phyloP scores from a whole-genome alignment of 1,140 invertebrate genomes.

The Notospermus geniculatus region DNA sequence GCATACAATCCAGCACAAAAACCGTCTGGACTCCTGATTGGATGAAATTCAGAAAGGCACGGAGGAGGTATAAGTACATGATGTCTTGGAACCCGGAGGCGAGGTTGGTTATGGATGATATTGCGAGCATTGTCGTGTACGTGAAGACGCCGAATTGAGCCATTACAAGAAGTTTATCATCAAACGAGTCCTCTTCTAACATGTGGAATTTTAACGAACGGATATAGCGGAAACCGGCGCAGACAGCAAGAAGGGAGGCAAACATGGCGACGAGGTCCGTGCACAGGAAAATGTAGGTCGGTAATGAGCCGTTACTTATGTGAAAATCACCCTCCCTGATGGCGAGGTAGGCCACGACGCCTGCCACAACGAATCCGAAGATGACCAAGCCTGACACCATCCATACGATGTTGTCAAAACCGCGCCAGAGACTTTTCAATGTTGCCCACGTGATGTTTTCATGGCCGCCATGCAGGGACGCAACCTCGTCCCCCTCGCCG shows the following conservation, averaged over 20 bases:
- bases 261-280: too few species aligned
- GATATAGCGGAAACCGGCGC: constrained; percentile 43
- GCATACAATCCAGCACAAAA: constrained; percentile 87
- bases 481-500: constrained; percentile 16
- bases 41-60: constrained; percentile 74
- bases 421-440: constrained; percentile 86
- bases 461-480: constrained; percentile 69
- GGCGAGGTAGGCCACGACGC: too few species aligned
- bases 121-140: constrained; percentile 79
- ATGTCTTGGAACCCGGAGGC: constrained; percentile 69
- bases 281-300: too few species aligned
- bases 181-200: constrained; percentile 74
- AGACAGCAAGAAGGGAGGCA: too few species aligned
- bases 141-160: constrained; percentile 92
- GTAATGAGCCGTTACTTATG: too few species aligned
- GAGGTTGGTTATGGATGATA: constrained; percentile 37
- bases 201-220: constrained; percentile 75
- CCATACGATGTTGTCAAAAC: constrained; percentile 67
- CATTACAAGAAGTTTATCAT: constrained; percentile 88
- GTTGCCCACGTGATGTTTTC: constrained; percentile 91
- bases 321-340: too few species aligned
- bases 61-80: constrained; percentile 67
- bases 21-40: constrained; percentile 80
- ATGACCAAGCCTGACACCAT: constrained; percentile 93
- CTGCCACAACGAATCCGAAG: constrained; percentile 85